Percentiles rank a stretch among this genome's conserved stretches.
These are phyloP conservation scores for Dolichomitus sp. DNA, from an alignment of 2,888 invertebrate genomes.

Conservation along the genomic window DNA sequence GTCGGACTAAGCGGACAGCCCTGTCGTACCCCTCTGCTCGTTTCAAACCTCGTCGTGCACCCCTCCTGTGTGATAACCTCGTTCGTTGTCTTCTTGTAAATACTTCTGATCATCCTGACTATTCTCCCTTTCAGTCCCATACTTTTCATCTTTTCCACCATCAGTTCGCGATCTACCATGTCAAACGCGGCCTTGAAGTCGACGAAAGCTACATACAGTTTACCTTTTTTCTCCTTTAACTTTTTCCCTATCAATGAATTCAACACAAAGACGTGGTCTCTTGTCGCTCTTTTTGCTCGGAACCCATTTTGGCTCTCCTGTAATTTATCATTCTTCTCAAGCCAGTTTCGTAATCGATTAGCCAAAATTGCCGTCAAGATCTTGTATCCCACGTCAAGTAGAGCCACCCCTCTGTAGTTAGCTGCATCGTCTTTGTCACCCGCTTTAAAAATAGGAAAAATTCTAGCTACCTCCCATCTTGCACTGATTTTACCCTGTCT, in stretches of 20 bases:
- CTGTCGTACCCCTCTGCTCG: too few species aligned
- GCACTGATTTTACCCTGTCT: slow-evolving; percentile 29
- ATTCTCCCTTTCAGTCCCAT: slow-evolving; percentile 49
- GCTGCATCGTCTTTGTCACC: slow-evolving; percentile 30
- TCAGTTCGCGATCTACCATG: slow-evolving; percentile 35
- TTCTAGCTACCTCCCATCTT: slow-evolving; percentile 50
- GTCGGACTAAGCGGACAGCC: too few species aligned
- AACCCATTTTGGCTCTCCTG: slow-evolving; percentile 66
- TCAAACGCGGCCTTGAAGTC: background rate
- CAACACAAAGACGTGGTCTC: slow-evolving; percentile 29
- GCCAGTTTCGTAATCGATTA: slow-evolving; percentile 40
- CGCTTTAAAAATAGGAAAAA: slow-evolving; percentile 50
- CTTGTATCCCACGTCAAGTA: slow-evolving; percentile 56
- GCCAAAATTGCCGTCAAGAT: slow-evolving; percentile 48
- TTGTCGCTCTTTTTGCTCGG: slow-evolving; percentile 18
- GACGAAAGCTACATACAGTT: background rate
- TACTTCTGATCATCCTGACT: slow-evolving; percentile 26
- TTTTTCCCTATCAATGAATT: slow-evolving; percentile 27
- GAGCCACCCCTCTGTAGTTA: slow-evolving; percentile 56
- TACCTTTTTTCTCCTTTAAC: background rate
- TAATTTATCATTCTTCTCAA: slow-evolving; percentile 43
- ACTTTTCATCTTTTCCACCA: slow-evolving; percentile 49
- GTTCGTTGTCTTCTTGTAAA: too few species aligned
- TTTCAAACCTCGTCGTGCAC: too few species aligned
- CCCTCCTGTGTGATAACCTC: too few species aligned